phyloP scores from a whole-genome alignment of 2,888 invertebrate genomes.

The Drosophila hamatofila region DNA sequence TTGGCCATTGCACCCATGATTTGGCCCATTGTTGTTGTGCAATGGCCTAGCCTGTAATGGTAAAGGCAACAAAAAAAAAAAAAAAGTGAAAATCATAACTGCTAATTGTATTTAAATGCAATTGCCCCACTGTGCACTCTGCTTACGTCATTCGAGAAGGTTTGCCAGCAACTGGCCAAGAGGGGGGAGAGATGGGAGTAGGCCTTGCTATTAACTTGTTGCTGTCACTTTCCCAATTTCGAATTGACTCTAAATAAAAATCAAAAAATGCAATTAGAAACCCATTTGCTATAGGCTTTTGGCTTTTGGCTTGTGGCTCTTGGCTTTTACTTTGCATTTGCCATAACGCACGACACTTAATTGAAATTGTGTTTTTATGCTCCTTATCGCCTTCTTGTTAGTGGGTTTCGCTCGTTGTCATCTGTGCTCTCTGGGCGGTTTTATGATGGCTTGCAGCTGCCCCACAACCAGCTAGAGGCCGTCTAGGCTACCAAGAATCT shows the following conservation, averaged over 20 bases:
- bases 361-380: slow-evolving; percentile 61
- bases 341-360: slow-evolving; percentile 45
- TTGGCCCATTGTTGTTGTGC: slow-evolving; percentile 26
- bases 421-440: slow-evolving; percentile 41
- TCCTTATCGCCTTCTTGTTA: slow-evolving; percentile 45
- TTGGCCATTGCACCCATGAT: slow-evolving; percentile 67
- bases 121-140: slow-evolving; percentile 56
- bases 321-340: slow-evolving; percentile 61
- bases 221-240: slow-evolving; percentile 48
- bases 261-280: slow-evolving; percentile 64
- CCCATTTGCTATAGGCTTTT: slow-evolving; percentile 55
- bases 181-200: not conserved
- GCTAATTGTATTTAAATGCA: slow-evolving; percentile 78
- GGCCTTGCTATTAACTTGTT: slow-evolving; percentile 2
- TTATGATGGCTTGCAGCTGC: slow-evolving; percentile 56
- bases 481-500: slow-evolving; percentile 3
- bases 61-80: slow-evolving; percentile 25
- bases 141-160: slow-evolving; percentile 52
- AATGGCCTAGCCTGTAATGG: slow-evolving; percentile 24
- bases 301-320: slow-evolving; percentile 55
- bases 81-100: slow-evolving; percentile 76
- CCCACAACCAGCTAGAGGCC: not conserved
- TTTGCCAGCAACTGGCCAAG: slow-evolving; percentile 12
- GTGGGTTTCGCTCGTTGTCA: slow-evolving; percentile 10
- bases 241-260: slow-evolving; percentile 24